Evolutionary conservation across 2,797 vertebrate genomes (phyloP).

Genomic region (Sebastes nivosus): DNA sequence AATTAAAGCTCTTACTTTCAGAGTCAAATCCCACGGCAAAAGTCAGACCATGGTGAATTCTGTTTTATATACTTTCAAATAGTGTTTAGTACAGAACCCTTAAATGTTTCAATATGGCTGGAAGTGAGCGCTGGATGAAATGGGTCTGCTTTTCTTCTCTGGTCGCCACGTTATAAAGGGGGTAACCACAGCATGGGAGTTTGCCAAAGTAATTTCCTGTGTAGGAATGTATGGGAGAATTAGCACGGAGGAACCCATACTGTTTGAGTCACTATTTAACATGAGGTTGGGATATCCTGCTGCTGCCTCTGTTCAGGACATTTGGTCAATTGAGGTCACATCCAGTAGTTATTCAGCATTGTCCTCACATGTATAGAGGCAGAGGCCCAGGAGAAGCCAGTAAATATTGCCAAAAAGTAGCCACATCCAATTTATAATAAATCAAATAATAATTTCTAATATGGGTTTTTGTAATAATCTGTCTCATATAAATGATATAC

Average conservation of each 20-base stretch:
- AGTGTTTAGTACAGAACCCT: conserved; percentile 45
- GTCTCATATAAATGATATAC: not conserved
- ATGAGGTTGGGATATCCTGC: conserved; percentile 18
- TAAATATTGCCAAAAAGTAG: not conserved
- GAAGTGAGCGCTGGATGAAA: conserved; percentile 9
- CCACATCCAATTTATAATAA: not conserved
- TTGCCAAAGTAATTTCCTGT: conserved; percentile 56
- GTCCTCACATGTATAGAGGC: not conserved
- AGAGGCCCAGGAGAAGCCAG: not conserved
- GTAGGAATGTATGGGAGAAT: conserved; percentile 39
- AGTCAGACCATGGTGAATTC: conserved; percentile 36
- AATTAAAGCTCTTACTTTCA: conserved; percentile 32
- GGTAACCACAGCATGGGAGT: conserved; percentile 45
- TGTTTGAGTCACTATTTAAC: conserved; percentile 26
- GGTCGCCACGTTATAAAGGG: conserved; percentile 47
- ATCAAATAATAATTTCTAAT: not conserved
- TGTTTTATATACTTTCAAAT: conserved; percentile 58
- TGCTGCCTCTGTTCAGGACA: conserved; percentile 19
- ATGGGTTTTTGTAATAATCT: not conserved
- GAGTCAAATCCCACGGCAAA: conserved; percentile 34
- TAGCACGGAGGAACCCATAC: conserved; percentile 14
- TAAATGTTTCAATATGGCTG: conserved; percentile 64
- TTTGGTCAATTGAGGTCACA: conserved; percentile 19
- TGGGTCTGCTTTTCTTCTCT: conserved; percentile 41
- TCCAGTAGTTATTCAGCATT: not conserved